A percentile compares a stretch with the other conserved stretches of the same genome.
Evolutionary conservation across 2,888 invertebrate genomes (phyloP).

Genomic region (Lissonota sp.): DNA sequence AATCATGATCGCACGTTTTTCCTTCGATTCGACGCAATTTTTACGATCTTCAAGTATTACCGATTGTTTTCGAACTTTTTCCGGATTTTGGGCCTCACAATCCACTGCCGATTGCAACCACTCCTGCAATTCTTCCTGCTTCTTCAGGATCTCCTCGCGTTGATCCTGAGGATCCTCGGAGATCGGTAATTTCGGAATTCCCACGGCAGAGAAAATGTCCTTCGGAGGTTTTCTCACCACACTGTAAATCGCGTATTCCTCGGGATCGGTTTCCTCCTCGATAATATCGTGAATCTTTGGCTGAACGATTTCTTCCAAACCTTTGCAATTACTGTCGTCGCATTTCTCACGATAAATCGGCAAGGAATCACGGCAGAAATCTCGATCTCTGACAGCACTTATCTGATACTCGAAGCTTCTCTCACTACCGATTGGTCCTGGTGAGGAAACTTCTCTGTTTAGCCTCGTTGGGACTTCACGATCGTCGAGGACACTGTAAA

Average conservation of each 20-base stretch:
- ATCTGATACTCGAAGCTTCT: slow-evolving; percentile 62
- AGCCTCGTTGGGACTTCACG: slow-evolving; percentile 42
- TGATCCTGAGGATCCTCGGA: slow-evolving; percentile 46
- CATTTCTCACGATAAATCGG: slow-evolving; percentile 50
- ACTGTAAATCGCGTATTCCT: slow-evolving; percentile 75
- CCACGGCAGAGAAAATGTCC: slow-evolving; percentile 48
- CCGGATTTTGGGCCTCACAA: slow-evolving; percentile 3
- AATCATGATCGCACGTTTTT: slow-evolving; percentile 4
- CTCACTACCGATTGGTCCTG: slow-evolving; percentile 66
- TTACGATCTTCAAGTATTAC: background rate
- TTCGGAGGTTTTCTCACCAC: slow-evolving; percentile 74
- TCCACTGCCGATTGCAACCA: slow-evolving; percentile 73
- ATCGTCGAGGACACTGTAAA: slow-evolving; percentile 75
- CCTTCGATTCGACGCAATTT: background rate
- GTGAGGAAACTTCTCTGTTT: slow-evolving; percentile 8
- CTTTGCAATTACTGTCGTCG: slow-evolving; percentile 22
- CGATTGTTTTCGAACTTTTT: background rate
- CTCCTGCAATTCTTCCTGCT: slow-evolving; percentile 72
- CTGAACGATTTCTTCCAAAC: slow-evolving; percentile 12
- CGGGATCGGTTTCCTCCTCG: slow-evolving; percentile 63
- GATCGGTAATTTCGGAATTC: slow-evolving; percentile 54
- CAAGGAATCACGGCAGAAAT: slow-evolving; percentile 34
- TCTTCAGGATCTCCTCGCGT: slow-evolving; percentile 56
- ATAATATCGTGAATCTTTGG: background rate
- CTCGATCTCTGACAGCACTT: slow-evolving; percentile 50